phyloP scores from a whole-genome alignment of 2,797 vertebrate species.

The Gymnothorax reevesii region DNA sequence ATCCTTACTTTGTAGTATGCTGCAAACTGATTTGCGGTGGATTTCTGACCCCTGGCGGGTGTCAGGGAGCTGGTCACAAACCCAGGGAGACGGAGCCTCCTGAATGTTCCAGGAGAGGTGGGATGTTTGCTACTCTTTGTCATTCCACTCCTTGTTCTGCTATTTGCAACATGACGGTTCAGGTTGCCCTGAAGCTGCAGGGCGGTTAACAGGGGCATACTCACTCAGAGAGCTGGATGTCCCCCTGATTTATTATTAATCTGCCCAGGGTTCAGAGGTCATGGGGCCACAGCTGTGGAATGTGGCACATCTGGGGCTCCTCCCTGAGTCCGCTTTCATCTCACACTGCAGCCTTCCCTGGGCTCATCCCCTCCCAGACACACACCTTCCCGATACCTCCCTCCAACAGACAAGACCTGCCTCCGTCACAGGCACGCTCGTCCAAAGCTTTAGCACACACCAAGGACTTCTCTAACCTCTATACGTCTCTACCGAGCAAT shows the following conservation, averaged over 20 bases:
- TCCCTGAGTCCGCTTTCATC: conserved; percentile 50
- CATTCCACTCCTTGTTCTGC: conserved; percentile 19
- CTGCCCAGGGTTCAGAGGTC: conserved; percentile 55
- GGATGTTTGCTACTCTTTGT: not conserved
- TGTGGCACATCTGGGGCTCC: conserved; percentile 55
- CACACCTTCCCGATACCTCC: not conserved
- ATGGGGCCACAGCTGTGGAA: conserved; percentile 53
- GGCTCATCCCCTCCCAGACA: conserved; percentile 13
- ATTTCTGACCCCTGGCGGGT: no score
- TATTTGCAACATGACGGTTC: conserved; percentile 5
- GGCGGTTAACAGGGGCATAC: conserved; percentile 33
- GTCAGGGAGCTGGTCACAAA: no score
- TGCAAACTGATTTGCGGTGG: no score
- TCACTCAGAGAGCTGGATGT: conserved; percentile 47
- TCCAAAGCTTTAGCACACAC: not conserved
- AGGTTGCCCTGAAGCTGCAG: conserved; percentile 20
- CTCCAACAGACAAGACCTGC: not conserved
- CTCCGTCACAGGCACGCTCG: not conserved
- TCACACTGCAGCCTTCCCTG: conserved; percentile 31
- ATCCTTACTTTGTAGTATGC: no score
- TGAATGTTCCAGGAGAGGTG: no score
- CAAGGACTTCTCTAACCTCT: conserved; percentile 36
- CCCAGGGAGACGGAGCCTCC: no score
- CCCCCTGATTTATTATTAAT: conserved; percentile 55
- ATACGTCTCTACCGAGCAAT: conserved; percentile 32